A percentile compares a stretch with the other conserved stretches of the same genome.
Evolutionary conservation across 92 coral and sea anemone genomes (phyloP).

Genomic region (Umimayanthus chanpuru): DNA sequence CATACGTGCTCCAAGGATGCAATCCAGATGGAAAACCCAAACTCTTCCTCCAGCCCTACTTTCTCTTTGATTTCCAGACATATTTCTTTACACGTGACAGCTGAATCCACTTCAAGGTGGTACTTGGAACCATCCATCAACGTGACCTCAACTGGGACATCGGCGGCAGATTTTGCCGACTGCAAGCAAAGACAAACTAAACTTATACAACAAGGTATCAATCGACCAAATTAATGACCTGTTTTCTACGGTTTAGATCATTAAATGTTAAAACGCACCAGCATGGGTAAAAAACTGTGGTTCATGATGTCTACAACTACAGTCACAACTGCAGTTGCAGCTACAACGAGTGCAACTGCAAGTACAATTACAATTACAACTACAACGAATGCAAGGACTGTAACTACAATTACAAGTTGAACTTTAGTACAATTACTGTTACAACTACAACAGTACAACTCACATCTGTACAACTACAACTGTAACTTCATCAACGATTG

Average conservation of each 20-base stretch:
- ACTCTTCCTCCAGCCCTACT: constrained; percentile 61
- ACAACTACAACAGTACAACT: too few relatives aligned
- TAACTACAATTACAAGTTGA: too few relatives aligned
- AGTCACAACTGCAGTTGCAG: too few relatives aligned
- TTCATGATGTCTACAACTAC: too few relatives aligned
- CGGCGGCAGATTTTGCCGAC: constrained; percentile 71
- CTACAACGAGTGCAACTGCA: too few relatives aligned
- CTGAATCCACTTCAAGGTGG: constrained; percentile 73
- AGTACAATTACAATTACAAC: too few relatives aligned
- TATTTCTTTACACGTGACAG: constrained; percentile 77
- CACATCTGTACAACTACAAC: too few relatives aligned
- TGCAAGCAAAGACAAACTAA: constrained; percentile 13
- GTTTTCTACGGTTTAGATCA: background rate
- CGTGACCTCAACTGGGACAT: constrained; percentile 64
- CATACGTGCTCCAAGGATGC: constrained; percentile 72
- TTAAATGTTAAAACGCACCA: too few relatives aligned
- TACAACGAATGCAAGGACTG: too few relatives aligned
- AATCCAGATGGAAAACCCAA: constrained; percentile 86
- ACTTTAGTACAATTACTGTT: too few relatives aligned
- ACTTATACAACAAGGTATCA: background rate
- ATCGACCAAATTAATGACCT: background rate
- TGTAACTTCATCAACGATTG: too few relatives aligned
- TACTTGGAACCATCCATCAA: constrained; percentile 69
- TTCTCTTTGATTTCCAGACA: constrained; percentile 61
- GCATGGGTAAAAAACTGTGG: too few relatives aligned